Evolutionary conservation across 2,797 vertebrate genomes (phyloP).

Genomic region (Carcharodon carcharias): DNA sequence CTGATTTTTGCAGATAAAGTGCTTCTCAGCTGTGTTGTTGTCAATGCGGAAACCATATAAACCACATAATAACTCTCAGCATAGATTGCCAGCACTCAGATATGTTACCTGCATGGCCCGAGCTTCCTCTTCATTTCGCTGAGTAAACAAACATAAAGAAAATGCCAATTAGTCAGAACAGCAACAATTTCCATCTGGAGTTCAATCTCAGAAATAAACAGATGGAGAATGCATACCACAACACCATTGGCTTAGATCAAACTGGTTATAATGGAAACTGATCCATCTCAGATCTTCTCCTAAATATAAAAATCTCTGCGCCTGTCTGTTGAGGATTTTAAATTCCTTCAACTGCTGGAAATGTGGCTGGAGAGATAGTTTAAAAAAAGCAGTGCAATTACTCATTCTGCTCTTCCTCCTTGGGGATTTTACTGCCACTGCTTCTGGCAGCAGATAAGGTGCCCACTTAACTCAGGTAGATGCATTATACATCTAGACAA

Average conservation of each 20-base stretch:
- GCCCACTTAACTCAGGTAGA: not conserved
- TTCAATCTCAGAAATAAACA: constrained; percentile 6
- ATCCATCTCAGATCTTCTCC: not conserved
- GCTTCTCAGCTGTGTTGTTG: not conserved
- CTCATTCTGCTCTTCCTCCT: not conserved
- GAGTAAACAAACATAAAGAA: not conserved
- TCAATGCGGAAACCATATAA: not conserved
- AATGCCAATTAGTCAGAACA: not conserved
- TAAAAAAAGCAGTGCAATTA: not conserved
- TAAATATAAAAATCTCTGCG: too few species aligned
- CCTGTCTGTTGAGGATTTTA: not conserved
- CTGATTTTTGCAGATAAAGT: not conserved
- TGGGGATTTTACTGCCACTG: not conserved
- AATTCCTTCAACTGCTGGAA: not conserved
- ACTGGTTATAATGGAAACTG: constrained; percentile 4
- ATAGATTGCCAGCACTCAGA: not conserved
- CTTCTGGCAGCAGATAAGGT: not conserved
- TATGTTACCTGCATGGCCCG: not conserved
- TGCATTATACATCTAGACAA: not conserved
- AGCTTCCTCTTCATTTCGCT: not conserved
- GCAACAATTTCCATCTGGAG: not conserved
- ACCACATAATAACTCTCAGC: not conserved
- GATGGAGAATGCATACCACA: not conserved
- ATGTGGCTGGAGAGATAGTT: not conserved
- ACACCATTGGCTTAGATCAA: not conserved